phyloP scores from a whole-genome alignment of 2,113 vertebrate genomes.

The Cygnus buccinator region DNA sequence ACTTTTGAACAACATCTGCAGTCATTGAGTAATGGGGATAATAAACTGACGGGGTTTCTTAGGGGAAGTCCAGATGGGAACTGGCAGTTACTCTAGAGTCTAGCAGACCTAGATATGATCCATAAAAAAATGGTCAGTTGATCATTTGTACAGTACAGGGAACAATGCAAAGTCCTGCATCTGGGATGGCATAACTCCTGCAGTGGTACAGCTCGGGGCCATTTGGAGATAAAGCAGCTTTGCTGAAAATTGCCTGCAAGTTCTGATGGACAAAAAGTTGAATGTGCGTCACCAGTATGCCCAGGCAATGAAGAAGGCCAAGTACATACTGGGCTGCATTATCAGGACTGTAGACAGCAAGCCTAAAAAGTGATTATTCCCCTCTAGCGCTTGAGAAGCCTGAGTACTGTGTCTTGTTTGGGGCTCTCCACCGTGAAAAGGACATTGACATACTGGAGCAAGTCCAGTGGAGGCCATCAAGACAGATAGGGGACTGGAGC shows the following conservation, averaged over 20 bases:
- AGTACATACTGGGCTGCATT: not conserved
- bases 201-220: not conserved
- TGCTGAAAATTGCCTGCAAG: not conserved
- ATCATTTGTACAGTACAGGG: not conserved
- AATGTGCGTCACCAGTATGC: not conserved
- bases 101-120: not conserved
- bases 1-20: not conserved
- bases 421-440: not conserved
- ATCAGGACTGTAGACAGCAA: not conserved
- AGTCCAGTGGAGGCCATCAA: not conserved
- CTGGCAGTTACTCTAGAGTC: not conserved
- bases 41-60: not conserved
- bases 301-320: not conserved
- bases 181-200: not conserved
- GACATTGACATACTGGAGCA: not conserved
- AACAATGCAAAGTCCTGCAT: not conserved
- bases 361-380: not conserved
- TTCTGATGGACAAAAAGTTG: not conserved
- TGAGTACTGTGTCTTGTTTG: not conserved
- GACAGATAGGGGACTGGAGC: not conserved
- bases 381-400: not conserved
- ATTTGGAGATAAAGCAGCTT: not conserved
- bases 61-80: not conserved
- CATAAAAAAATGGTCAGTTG: not conserved
- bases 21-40: not conserved